Conservation (phyloP, 2,113 vertebrate species). For the Addax nasomaculatus region DNA sequence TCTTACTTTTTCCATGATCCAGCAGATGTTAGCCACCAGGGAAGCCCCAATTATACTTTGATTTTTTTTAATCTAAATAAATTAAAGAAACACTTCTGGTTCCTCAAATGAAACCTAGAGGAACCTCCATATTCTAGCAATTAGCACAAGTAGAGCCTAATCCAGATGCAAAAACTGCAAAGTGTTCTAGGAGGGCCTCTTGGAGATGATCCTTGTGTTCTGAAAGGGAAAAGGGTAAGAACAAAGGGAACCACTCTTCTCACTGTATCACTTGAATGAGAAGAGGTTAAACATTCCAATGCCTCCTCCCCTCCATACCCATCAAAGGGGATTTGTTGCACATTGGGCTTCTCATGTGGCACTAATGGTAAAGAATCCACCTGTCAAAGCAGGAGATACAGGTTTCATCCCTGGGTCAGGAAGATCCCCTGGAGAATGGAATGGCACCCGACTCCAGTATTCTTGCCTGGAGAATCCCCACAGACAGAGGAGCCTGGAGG, state of each 20-base stretch:
- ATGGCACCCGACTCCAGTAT: background rate
- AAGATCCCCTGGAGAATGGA: background rate
- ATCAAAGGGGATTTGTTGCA: background rate
- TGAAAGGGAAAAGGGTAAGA: fast-evolving
- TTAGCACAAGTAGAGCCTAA: background rate
- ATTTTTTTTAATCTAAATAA: background rate
- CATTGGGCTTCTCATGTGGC: background rate
- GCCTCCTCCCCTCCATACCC: too few species aligned
- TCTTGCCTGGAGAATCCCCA: background rate
- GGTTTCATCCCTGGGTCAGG: background rate
- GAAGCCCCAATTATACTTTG: background rate
- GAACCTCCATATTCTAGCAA: background rate
- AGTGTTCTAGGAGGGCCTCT: too few species aligned
- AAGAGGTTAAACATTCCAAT: background rate
- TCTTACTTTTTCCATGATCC: too few species aligned
- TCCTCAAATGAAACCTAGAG: background rate
- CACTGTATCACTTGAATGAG: background rate
- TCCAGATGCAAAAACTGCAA: background rate
- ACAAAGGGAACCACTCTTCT: background rate
- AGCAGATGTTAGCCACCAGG: background rate
- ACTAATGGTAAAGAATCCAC: background rate
- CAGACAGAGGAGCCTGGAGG: background rate
- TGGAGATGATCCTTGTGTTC: too few species aligned
- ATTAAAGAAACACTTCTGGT: background rate
- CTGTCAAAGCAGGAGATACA: background rate